A percentile compares a stretch with the other conserved stretches of the same genome.
These are phyloP conservation scores for Caenorhabditis doughertyi DNA, from an alignment of 2,888 invertebrate species.

Conservation along the genomic window DNA sequence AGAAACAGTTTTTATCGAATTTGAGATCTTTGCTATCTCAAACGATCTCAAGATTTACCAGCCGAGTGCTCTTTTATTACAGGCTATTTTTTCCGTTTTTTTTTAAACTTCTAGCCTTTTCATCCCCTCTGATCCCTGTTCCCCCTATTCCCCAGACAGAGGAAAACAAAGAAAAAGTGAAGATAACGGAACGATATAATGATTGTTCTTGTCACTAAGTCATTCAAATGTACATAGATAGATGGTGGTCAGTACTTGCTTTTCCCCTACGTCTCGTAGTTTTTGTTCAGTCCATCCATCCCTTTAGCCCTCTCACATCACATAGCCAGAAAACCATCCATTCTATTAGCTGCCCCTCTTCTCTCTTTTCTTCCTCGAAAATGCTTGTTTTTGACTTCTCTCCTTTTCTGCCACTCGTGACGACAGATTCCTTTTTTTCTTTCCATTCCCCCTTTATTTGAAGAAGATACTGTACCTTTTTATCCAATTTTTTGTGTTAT, in stretches of 20 bases:
- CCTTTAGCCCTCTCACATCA: background rate
- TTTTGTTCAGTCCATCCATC: conserved; percentile 11
- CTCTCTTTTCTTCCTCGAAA: background rate
- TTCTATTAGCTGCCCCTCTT: conserved; percentile 21
- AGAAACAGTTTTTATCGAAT: no score
- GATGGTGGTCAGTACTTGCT: conserved; percentile 2
- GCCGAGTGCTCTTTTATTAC: no score
- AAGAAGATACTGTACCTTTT: background rate
- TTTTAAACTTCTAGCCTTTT: no score
- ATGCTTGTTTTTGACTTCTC: conserved; percentile 30
- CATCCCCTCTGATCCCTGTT: background rate
- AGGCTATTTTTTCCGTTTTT: no score
- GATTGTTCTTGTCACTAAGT: conserved; percentile 20
- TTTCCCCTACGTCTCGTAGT: conserved; percentile 11
- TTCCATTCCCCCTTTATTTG: background rate
- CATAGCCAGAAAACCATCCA: conserved; percentile 7
- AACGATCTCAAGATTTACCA: no score
- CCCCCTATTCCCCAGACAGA: background rate
- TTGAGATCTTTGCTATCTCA: no score
- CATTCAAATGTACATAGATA: no score
- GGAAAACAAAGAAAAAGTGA: background rate
- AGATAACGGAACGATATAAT: conserved; percentile 4
- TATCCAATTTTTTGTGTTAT: background rate
- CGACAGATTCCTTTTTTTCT: background rate
- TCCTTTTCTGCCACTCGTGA: background rate